Evolutionary conservation across 1,140 invertebrate species (phyloP).

Genomic region (Anthonomus grandis): DNA sequence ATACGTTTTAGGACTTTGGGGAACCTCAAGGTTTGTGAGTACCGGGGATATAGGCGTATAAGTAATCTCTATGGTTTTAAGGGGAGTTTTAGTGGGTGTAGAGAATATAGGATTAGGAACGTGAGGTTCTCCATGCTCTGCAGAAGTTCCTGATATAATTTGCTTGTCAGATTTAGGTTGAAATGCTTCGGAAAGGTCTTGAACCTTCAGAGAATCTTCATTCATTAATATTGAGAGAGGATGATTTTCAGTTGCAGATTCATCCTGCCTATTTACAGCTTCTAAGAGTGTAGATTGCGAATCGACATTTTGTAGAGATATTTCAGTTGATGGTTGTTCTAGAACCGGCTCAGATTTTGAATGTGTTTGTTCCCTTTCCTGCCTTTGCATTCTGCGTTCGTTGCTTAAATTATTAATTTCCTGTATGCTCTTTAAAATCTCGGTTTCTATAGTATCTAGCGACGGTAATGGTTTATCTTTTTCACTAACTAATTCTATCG

Average conservation of each 20-base stretch:
- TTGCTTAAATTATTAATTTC: conserved; percentile 34
- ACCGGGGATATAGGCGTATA: neutral
- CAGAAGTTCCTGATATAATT: no score
- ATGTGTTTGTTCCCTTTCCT: neutral
- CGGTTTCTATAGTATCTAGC: conserved; percentile 29
- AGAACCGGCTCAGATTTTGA: no score
- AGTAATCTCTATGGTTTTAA: conserved; percentile 1
- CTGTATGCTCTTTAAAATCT: conserved; percentile 37
- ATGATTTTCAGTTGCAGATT: no score
- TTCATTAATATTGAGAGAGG: neutral
- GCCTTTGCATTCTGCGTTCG: conserved; percentile 3
- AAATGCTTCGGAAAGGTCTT: no score
- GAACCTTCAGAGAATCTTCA: neutral
- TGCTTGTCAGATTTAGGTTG: no score
- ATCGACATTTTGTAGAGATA: no score
- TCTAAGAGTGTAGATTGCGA: no score
- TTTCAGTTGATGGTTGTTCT: no score
- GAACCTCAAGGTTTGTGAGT: neutral
- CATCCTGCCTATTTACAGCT: no score
- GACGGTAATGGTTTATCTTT: conserved; percentile 4
- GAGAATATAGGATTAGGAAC: neutral
- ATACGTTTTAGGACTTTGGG: conserved; percentile 34
- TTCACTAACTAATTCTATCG: conserved; percentile 2
- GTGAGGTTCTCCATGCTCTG: no score
- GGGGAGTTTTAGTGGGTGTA: neutral